phyloP scores from a whole-genome alignment of 2,888 invertebrate genomes.

The Yponomeuta plumbellus region DNA sequence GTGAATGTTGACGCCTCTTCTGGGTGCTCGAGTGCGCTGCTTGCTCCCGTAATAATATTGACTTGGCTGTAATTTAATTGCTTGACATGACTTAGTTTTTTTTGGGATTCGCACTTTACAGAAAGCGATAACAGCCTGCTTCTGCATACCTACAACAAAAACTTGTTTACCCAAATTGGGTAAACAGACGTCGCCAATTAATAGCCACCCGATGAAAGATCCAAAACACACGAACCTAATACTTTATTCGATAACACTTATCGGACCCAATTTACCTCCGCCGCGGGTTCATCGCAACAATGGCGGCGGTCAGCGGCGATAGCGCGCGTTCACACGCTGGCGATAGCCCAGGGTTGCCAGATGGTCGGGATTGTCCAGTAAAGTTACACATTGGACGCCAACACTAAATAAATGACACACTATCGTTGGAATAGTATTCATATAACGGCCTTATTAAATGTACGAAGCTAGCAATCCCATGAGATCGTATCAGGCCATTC shows the following conservation, averaged over 20 bases:
- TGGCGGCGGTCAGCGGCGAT: conserved; percentile 27
- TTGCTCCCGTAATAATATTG: not conserved
- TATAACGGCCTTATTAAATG: too few species aligned
- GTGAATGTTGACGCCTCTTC: not conserved
- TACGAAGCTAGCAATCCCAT: too few species aligned
- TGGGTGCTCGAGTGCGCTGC: not conserved
- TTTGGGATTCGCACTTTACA: too few species aligned
- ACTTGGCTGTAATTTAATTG: not conserved
- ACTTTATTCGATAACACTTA: not conserved
- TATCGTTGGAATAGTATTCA: too few species aligned
- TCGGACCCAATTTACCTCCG: not conserved
- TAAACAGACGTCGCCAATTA: not conserved
- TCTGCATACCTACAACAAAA: too few species aligned
- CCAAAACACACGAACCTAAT: not conserved
- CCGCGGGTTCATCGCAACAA: conserved; percentile 38
- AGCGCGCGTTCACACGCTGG: conserved; percentile 53
- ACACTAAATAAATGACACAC: too few species aligned
- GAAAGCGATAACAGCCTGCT: too few species aligned
- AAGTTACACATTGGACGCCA: not conserved
- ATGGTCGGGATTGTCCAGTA: too few species aligned
- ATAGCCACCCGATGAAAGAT: not conserved
- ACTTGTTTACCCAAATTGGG: too few species aligned
- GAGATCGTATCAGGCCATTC: too few species aligned
- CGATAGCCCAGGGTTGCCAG: conserved; percentile 30
- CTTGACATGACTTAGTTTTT: too few species aligned